Evolutionary conservation across 2,113 vertebrate genomes (phyloP), one percentile per base, ranked within the genome.

Genomic region (Bujurquina vittata): DNA sequence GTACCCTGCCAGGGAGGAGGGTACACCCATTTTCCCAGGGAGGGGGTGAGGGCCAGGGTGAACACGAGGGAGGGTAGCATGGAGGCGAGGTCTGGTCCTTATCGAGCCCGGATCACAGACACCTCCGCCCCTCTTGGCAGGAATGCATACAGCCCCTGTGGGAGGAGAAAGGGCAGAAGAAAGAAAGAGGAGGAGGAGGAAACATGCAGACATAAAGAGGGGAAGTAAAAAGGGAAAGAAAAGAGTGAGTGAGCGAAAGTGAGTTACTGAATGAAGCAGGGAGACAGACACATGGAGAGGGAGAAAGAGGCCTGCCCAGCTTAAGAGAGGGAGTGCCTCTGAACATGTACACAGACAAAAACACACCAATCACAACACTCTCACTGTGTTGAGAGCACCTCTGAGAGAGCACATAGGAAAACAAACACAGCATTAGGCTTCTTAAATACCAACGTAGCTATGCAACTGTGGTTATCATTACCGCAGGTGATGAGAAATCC

Each of bases 71-170:
- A 84, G 81, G 75, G 87, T 29, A 80, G 73, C 58, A 17, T 83
- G 76, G 62, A 73, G 78, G 82, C 79, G 83, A 90, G 89, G 91
- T 88, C 92, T 91, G 90, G 89, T 91, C 89, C 91, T 93, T 91
- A 91, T 92, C 89, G 91, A 91, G 86, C 49, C 73, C 37, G 63
- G 90, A 89, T 91, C 93, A 87, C 90, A 91, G 93, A 92, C 93
- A 94, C 92, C 89, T 94, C 94, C 91, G 93, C 95, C 94, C 93
- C 95, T 94, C 87, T 93, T 95, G 95, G 95, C 81, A 91, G 95
- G 95, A 96, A 96, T 95, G 95, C 89, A 90, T 4, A 89, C 69
- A 85, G 78, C 84, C 59, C 79, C 83, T 69, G 84, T 84, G 88
- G 89, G 88, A 89, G 90, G 91, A 92, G 85, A 85, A 85, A 86